phyloP scores from a whole-genome alignment of 2,113 vertebrate genomes.

The Spilogale gracilis region DNA sequence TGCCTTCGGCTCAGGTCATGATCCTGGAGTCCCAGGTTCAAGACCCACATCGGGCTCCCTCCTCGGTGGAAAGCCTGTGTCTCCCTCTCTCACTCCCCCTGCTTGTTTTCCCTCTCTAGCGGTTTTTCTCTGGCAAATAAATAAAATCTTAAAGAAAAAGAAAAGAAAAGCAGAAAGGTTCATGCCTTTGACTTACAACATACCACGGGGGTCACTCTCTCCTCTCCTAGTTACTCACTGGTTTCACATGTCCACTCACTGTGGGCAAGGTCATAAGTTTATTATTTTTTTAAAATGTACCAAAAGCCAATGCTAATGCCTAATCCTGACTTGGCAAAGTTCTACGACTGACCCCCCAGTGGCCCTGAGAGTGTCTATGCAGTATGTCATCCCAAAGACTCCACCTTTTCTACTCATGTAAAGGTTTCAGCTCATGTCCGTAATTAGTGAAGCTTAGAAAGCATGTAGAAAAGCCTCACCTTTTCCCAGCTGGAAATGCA shows the following conservation, averaged over 20 bases:
- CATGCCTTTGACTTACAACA: background rate
- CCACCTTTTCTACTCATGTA: background rate
- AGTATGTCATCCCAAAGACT: background rate
- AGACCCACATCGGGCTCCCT: too few species aligned
- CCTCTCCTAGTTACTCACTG: background rate
- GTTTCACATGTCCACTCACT: background rate
- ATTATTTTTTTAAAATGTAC: background rate
- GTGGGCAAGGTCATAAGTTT: background rate
- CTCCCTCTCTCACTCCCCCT: too few species aligned
- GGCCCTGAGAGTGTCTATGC: background rate
- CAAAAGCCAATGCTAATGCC: background rate
- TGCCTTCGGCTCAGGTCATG: too few species aligned
- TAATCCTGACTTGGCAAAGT: background rate
- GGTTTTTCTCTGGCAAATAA: too few species aligned
- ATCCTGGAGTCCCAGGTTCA: too few species aligned
- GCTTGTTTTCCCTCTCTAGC: too few species aligned
- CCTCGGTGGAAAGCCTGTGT: too few species aligned
- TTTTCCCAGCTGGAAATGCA: background rate
- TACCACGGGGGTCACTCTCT: accelerated
- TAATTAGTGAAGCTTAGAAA: slow-evolving; percentile 34
- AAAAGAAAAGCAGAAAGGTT: background rate
- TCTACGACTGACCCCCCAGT: background rate
- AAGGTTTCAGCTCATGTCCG: background rate
- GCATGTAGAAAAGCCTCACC: background rate
- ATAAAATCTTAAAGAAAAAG: too few species aligned